Percentiles rank a stretch among this genome's conserved stretches.
phyloP scores from a whole-genome alignment of 2,113 vertebrate genomes.

The Emydocephalus ijimae region DNA sequence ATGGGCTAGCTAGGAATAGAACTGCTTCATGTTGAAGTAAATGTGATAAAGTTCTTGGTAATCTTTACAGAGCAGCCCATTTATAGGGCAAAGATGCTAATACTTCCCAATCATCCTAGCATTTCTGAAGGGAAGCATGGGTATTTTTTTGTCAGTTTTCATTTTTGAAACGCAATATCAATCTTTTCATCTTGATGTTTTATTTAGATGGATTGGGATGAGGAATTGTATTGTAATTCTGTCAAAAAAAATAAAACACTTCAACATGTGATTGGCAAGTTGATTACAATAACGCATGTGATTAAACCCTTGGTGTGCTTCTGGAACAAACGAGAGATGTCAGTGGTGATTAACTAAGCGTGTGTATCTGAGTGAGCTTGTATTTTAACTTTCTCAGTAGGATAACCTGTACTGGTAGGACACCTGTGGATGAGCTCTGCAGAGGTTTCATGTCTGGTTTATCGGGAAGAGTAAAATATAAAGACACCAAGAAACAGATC shows the following conservation, averaged over 20 bases:
- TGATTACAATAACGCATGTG: constrained; percentile 73
- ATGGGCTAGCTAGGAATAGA: no score
- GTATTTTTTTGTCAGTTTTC: constrained; percentile 57
- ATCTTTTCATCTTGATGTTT: constrained; percentile 63
- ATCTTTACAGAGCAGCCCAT: constrained; percentile 12
- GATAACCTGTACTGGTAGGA: constrained; percentile 44
- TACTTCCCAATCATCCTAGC: constrained; percentile 38
- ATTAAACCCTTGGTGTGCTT: constrained; percentile 67
- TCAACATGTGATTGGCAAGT: constrained; percentile 71
- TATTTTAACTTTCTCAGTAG: constrained; percentile 36
- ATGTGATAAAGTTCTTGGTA: constrained; percentile 29
- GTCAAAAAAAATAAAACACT: constrained; percentile 71
- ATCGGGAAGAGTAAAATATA: not conserved
- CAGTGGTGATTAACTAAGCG: constrained; percentile 68
- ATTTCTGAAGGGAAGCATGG: constrained; percentile 40
- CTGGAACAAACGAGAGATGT: constrained; percentile 54
- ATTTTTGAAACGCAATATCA: constrained; percentile 66
- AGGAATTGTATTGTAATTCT: constrained; percentile 67
- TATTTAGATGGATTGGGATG: constrained; percentile 62
- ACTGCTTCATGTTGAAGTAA: not conserved
- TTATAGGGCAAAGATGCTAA: constrained; percentile 40
- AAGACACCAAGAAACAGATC: not conserved
- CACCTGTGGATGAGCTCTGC: constrained; percentile 49
- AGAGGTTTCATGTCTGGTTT: not conserved
- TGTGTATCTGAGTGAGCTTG: constrained; percentile 50